Base-by-base conservation (phyloP, 2,797 vertebrate species). In the Danionella dracula region DNA sequence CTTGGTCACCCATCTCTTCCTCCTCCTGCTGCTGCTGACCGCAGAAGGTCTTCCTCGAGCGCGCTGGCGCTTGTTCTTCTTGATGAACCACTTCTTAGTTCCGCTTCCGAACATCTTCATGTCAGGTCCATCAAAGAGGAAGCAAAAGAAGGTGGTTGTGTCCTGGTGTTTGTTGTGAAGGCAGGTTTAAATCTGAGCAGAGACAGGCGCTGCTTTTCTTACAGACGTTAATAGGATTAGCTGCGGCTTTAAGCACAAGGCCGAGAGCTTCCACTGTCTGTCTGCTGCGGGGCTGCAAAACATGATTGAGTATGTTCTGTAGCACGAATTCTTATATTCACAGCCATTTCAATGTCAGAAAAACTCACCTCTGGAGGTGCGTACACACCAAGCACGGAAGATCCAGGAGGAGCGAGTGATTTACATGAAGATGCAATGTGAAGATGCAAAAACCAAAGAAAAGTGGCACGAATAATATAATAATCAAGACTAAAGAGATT, bases 191-290 rank as follows among this genome's bases (percentile, higher is more conserved):
- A 86, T 90, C 90, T 89, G 93, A 87, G 88, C 86, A 79, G 76
- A 76, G 75, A 82, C 86, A 80, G 83, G 84, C 85, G 81, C 68
- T 81, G 78, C 82, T 85, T n/a, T n/a, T 88, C 88, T 88, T 88
- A 86, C 74, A 62, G 73, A 81, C 79, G 76, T 80, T 93, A 93
- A 95, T 92, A 92, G 93, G 92, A 96, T 96, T 94, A 91, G 20
- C 32, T 81, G 83, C 73, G 71, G 23, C 72, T 80, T 83, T 90
- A 88, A 91, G 88, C 84, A 88, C 84, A 81, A 86, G 83, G 76
- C 81, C 4, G 83, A 82, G 76, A 86, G 77, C 85, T 80, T 70
- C 81, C 80, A 85, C 87, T 83, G 71, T 81, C 77, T 79, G 69
- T 72, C 27, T 29, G 46, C 23, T n/a, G n/a, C n/a, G n/a, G n/a